Percentiles rank a stretch among this genome's conserved stretches.
Evolutionary conservation across 2,797 vertebrate species (phyloP).

Genomic region (Pelobates cultripes): DNA sequence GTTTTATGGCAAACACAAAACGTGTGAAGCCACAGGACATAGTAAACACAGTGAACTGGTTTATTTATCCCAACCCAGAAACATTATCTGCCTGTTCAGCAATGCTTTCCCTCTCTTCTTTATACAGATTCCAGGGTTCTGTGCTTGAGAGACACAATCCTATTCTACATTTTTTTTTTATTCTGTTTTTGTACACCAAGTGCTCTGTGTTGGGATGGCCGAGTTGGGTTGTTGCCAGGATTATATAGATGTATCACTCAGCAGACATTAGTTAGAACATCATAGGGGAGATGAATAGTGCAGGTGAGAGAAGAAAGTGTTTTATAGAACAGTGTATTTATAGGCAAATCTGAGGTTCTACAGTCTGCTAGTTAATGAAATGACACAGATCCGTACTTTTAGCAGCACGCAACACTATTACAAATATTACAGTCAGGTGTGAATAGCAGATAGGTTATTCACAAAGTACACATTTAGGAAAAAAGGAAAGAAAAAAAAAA

Average conservation of each 20-base stretch:
- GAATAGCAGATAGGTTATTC: background rate
- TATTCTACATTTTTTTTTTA: background rate
- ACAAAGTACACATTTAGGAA: no score
- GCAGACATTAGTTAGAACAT: background rate
- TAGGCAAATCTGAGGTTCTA: background rate
- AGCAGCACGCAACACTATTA: background rate
- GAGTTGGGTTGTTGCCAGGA: background rate
- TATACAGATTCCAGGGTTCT: background rate
- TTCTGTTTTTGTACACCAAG: background rate
- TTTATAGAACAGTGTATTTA: background rate
- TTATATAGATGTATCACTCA: background rate
- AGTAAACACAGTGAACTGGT: constrained; percentile 6
- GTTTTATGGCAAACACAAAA: constrained; percentile 9
- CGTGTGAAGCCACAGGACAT: constrained; percentile 39
- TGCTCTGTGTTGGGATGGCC: background rate
- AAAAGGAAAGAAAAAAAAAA: background rate
- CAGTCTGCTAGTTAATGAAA: background rate
- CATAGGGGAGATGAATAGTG: background rate
- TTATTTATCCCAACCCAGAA: constrained; percentile 23
- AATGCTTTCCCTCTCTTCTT: constrained; percentile 10
- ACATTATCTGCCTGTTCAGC: constrained; percentile 46
- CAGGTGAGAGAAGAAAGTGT: background rate
- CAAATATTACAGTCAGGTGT: background rate
- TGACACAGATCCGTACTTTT: background rate
- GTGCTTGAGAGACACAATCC: background rate